Base-by-base conservation (phyloP, 1,140 invertebrate species). In the Stegodyphus dumicola region DNA sequence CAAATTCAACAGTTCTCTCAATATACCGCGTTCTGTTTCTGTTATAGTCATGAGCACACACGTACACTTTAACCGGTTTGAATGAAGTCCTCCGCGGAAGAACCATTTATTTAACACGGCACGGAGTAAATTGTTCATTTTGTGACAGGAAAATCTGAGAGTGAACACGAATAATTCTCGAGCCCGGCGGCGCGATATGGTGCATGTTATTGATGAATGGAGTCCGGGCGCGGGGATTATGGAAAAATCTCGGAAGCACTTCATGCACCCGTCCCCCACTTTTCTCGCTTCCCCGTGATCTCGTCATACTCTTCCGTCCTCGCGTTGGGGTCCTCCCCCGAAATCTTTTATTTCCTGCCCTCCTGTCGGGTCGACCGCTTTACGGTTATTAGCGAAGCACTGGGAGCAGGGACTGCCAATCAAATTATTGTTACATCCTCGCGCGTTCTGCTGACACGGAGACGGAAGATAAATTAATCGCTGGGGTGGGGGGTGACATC, bases 371-470 rank as follows among this genome's bases (percentile, higher is more conserved):
- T 52, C 71, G 69, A 81, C 87, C 85, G 70, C 77, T 86, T 86
- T 86, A 86, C 85, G 77, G 76, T 86, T 86, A 86, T 86, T 86
- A 79, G 81, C 85, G 64, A 73, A 67, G 77, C 69, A 18, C 77
- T 17, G 70, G 64, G 76, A 18, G 67, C 52, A 51, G 60, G 71
- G 77, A 74, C 70, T 80, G 77, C 77, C 85, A 86, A 86, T 86
- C 85, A 80, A 86, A 86, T 86, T 86, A 86, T 86, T 86, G 85
- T 86, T 80, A 80, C 85, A 86, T 86, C 77, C 75, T 77, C 54
- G 17, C 73, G 77, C 85, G 52, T 86, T 78, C 48, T 85, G 83
- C 85, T 86, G 85, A 86, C 85, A 86, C 67, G 53, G 75, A 54
- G 52, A 65, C 80, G 49, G 80, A 67, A 85, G 83, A 85, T 85